A percentile compares a stretch with the other conserved stretches of the same genome.
These are phyloP conservation scores for Discoglossus pictus DNA, from an alignment of 2,797 vertebrate species.

Conservation along the genomic window DNA sequence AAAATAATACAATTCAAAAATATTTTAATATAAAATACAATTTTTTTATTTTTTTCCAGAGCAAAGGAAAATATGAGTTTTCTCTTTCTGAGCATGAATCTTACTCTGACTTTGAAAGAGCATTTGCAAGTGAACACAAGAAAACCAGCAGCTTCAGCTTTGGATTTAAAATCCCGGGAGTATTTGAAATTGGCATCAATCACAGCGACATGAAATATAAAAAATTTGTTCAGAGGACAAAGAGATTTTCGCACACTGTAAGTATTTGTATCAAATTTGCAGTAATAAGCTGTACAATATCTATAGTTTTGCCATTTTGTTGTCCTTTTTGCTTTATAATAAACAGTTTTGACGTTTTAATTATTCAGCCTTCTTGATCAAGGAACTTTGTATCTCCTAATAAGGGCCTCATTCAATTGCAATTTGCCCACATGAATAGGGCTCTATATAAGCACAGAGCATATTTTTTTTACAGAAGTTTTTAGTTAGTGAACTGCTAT, in stretches of 20 bases:
- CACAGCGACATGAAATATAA: conserved; percentile 61
- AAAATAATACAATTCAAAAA: background rate
- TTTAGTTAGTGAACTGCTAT: no score
- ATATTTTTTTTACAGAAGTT: no score
- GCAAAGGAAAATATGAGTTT: conserved; percentile 84
- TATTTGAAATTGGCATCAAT: conserved; percentile 72
- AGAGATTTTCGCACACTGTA: conserved; percentile 77
- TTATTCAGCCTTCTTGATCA: no score
- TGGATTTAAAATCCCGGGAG: conserved; percentile 59
- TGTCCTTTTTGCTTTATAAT: no score
- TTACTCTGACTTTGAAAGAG: conserved; percentile 73
- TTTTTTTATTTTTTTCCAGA: conserved; percentile 73
- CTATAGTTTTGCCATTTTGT: no score
- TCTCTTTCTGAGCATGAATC: conserved; percentile 72
- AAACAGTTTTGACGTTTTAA: no score
- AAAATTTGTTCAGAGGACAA: conserved; percentile 73
- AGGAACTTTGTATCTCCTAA: no score
- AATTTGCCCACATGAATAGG: no score
- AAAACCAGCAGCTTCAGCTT: conserved; percentile 60
- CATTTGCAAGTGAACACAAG: conserved; percentile 50
- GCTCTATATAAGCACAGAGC: no score
- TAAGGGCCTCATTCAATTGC: no score
- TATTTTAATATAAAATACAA: background rate
- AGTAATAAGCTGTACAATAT: no score
- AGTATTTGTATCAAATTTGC: conserved; percentile 50